phyloP scores from a whole-genome alignment of 2,888 invertebrate genomes.

The Drosophila sordidapex region DNA sequence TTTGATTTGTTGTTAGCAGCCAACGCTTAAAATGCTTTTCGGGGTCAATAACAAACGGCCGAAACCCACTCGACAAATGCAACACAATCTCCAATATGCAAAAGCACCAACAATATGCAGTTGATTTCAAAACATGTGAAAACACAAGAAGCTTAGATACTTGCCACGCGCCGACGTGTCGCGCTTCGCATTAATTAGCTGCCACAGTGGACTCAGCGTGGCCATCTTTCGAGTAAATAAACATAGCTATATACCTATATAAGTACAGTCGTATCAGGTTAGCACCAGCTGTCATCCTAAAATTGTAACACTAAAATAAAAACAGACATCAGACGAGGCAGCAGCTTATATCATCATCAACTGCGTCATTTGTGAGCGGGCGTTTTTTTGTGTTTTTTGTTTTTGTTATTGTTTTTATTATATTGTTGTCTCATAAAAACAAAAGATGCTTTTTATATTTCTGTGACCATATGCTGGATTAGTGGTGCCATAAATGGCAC shows the following conservation, averaged over 20 bases:
- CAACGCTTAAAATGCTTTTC: conserved; percentile 57
- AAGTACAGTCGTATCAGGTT: conserved; percentile 25
- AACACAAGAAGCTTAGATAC: conserved; percentile 16
- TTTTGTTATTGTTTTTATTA: background rate
- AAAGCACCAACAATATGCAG: conserved; percentile 23
- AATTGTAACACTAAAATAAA: conserved; percentile 21
- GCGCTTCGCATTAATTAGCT: conserved; percentile 62
- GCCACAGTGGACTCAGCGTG: conserved; percentile 33
- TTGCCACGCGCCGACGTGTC: conserved; percentile 66
- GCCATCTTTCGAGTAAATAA: conserved; percentile 15
- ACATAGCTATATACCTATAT: conserved; percentile 7
- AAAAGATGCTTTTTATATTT: conserved; percentile 50
- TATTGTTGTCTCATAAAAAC: conserved; percentile 46
- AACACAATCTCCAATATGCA: conserved; percentile 25
- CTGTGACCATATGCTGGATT: conserved; percentile 50
- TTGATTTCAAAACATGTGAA: conserved; percentile 15
- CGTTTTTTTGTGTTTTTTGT: conserved; percentile 27
- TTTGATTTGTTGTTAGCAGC: conserved; percentile 39
- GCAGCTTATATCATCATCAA: conserved; percentile 65
- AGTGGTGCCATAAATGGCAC: conserved; percentile 53
- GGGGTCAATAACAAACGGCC: conserved; percentile 50
- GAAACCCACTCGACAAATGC: conserved; percentile 39
- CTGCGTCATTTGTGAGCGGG: conserved; percentile 49
- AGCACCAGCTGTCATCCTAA: conserved; percentile 42
- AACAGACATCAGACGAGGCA: conserved; percentile 18